A percentile compares a stretch with the other conserved stretches of the same genome.
Conservation (phyloP, 1,140 invertebrate species). For the Lepidurus packardi region DNA sequence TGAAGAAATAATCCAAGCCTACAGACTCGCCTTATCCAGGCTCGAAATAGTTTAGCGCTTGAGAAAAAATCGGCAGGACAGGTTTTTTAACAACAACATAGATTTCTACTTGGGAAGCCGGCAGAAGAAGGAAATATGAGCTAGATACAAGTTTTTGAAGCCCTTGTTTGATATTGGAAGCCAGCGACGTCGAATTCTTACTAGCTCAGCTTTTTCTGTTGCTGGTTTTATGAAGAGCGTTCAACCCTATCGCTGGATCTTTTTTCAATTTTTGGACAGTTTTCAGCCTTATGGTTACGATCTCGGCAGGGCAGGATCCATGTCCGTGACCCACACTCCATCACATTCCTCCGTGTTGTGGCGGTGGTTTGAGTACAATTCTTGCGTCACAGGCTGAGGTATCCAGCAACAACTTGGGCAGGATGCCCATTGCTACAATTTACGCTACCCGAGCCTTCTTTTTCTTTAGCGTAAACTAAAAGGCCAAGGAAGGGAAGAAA, state of each 20-base stretch:
- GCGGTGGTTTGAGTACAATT: background rate
- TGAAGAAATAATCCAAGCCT: background rate
- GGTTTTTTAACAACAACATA: background rate
- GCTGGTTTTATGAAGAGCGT: background rate
- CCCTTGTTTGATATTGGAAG: background rate
- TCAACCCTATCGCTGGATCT: background rate
- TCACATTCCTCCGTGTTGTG: slow-evolving; percentile 17
- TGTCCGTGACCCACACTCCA: slow-evolving; percentile 16
- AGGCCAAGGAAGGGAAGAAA: background rate
- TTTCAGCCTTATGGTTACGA: slow-evolving; percentile 5
- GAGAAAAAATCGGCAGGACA: background rate
- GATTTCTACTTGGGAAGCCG: background rate
- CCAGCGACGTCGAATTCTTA: background rate
- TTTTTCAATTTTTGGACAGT: background rate
- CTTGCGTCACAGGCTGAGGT: background rate
- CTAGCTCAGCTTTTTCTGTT: slow-evolving; percentile 11
- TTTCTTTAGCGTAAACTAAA: slow-evolving; percentile 5
- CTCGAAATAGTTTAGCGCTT: background rate
- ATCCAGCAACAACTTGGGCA: background rate
- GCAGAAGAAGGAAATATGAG: background rate
- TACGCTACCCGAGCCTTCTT: background rate
- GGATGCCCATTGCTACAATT: slow-evolving; percentile 2
- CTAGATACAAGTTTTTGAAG: background rate
- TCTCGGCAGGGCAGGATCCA: slow-evolving; percentile 13
- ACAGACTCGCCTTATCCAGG: background rate